phyloP scores from a whole-genome alignment of 2,888 invertebrate genomes.

The Patella depressa region DNA sequence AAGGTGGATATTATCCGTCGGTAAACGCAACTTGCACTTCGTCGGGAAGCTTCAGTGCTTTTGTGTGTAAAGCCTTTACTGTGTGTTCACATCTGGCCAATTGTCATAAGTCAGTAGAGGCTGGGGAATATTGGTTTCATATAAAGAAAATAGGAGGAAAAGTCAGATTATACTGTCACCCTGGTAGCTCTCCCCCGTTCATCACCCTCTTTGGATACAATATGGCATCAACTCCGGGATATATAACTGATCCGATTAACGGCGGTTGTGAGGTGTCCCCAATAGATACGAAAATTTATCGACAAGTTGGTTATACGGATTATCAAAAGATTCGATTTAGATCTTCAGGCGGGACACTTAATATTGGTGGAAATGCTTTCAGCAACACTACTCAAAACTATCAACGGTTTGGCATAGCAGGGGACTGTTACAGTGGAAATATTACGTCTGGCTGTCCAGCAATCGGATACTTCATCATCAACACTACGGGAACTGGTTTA shows the following conservation, averaged over 20 bases:
- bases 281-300: neutral
- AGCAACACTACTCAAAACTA: neutral
- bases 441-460: neutral
- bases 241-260: neutral
- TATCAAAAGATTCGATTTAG: neutral
- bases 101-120: neutral
- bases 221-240: neutral
- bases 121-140: neutral
- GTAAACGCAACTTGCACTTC: neutral
- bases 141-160: neutral
- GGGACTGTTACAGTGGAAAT: neutral
- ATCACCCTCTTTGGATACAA: neutral
- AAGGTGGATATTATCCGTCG: neutral
- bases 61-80: neutral
- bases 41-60: neutral
- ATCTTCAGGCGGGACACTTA: neutral
- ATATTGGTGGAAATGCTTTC: neutral
- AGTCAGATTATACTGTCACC: neutral
- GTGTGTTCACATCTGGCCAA: neutral
- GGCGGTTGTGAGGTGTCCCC: neutral
- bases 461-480: neutral
- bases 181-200: neutral
- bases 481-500: neutral
- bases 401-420: neutral
- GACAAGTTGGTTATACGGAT: neutral